Evolutionary conservation across 2,113 vertebrate genomes (phyloP).

Genomic region (Pachypanchax playfairii): DNA sequence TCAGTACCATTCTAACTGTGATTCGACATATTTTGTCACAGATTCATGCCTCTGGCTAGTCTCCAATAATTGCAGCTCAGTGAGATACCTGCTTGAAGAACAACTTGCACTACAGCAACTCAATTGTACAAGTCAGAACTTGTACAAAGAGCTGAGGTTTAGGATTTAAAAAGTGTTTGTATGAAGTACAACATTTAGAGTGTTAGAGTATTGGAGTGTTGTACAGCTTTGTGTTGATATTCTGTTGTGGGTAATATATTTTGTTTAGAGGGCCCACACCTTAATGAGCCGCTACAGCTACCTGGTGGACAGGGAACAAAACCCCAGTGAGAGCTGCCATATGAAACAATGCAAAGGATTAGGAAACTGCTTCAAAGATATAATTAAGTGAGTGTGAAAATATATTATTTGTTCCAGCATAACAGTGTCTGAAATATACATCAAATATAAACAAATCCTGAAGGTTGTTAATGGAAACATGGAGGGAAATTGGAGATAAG

Average conservation of each 20-base stretch:
- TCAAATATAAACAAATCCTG: background rate
- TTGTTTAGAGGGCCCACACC: background rate
- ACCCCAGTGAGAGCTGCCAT: slow-evolving; percentile 1
- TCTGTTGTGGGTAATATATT: background rate
- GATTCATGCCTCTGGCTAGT: too few species aligned
- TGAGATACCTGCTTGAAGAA: too few species aligned
- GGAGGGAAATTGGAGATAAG: background rate
- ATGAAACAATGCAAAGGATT: background rate
- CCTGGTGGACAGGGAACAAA: background rate
- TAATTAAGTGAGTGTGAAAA: background rate
- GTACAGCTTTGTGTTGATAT: background rate
- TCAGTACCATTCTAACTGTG: too few species aligned
- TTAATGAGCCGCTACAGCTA: background rate
- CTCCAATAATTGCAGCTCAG: too few species aligned
- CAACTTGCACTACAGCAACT: too few species aligned
- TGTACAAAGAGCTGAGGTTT: too few species aligned
- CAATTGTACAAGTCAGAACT: too few species aligned
- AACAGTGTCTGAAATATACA: background rate
- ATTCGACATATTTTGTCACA: too few species aligned
- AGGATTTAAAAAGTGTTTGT: too few species aligned
- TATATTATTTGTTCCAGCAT: too few species aligned
- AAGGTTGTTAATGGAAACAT: background rate
- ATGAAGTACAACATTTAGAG: background rate
- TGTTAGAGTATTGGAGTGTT: background rate
- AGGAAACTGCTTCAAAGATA: background rate